Percentiles rank a stretch among this genome's conserved stretches.
These are phyloP conservation scores for Clarias batrachus DNA, from an alignment of 2,113 vertebrate species.

Conservation along the genomic window DNA sequence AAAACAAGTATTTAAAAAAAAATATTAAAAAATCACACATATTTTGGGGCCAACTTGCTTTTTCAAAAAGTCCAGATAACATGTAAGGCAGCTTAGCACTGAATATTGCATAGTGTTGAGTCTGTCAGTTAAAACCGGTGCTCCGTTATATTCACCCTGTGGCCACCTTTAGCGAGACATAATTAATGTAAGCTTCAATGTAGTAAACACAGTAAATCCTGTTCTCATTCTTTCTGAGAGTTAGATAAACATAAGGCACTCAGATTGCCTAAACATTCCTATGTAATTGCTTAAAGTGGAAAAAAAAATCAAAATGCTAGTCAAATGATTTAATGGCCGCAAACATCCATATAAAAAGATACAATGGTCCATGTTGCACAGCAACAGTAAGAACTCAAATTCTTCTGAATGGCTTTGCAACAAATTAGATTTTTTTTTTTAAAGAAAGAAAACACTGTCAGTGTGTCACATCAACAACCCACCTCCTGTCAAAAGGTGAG, in stretches of 20 bases:
- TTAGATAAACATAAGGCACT: neutral
- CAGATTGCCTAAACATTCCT: slow-evolving; percentile 1
- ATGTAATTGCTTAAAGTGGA: slow-evolving; percentile 1
- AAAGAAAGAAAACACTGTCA: slow-evolving; percentile 27
- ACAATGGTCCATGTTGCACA: slow-evolving; percentile 67
- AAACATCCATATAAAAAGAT: slow-evolving; percentile 38
- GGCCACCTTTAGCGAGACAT: slow-evolving; percentile 16
- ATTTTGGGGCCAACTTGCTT: neutral
- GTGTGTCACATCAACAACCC: slow-evolving; percentile 31
- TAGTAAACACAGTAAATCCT: neutral
- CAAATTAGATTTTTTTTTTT: slow-evolving; percentile 39
- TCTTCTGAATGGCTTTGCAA: slow-evolving; percentile 65
- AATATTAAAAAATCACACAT: neutral
- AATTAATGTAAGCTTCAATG: neutral
- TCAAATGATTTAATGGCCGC: slow-evolving; percentile 30
- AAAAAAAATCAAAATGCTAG: slow-evolving; percentile 14
- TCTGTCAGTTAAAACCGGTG: slow-evolving; percentile 1
- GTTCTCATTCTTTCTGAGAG: slow-evolving; percentile 15
- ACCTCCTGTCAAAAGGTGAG: slow-evolving; percentile 40
- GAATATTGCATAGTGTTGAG: slow-evolving; percentile 20
- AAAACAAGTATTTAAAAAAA: slow-evolving; percentile 36
- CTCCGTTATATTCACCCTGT: slow-evolving; percentile 12
- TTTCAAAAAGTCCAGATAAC: slow-evolving; percentile 37
- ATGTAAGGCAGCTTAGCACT: slow-evolving; percentile 30
- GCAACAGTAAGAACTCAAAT: slow-evolving; percentile 67